Percentiles rank a stretch among this genome's conserved stretches.
Evolutionary conservation across 2,888 invertebrate species (phyloP).

Genomic region (Fragum whitleyi): DNA sequence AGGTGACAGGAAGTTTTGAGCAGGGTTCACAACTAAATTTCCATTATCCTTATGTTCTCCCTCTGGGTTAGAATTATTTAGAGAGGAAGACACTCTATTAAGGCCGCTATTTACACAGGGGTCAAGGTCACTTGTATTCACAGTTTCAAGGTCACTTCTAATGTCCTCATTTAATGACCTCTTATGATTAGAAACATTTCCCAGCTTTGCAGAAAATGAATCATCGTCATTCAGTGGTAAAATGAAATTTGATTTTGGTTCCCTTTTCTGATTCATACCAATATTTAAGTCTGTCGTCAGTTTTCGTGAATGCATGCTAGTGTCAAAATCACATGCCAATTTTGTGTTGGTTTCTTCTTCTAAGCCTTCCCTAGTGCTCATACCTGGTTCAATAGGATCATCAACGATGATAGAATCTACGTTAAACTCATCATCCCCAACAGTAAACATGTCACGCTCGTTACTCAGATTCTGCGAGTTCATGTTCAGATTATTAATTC

Average conservation of each 20-base stretch:
- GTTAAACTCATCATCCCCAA: neutral
- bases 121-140: neutral
- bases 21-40: neutral
- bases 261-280: neutral
- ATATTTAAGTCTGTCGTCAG: neutral
- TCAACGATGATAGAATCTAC: neutral
- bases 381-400: neutral
- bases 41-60: neutral
- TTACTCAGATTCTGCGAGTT: neutral
- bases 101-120: too few species aligned
- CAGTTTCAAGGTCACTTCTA: slow-evolving; percentile 11
- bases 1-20: slow-evolving; percentile 18
- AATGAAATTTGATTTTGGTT: neutral
- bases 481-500: slow-evolving; percentile 5
- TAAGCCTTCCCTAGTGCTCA: neutral
- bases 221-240: neutral
- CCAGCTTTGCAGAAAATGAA: neutral
- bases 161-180: neutral
- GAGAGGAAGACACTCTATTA: too few species aligned
- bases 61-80: neutral
- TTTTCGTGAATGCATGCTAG: neutral
- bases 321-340: neutral
- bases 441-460: neutral
- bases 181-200: neutral
- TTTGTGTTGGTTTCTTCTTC: too few species aligned